Evolutionary conservation across 1,140 invertebrate genomes (phyloP), one percentile per base, ranked within the genome.

Genomic region (Sitodiplosis mosellana): DNA sequence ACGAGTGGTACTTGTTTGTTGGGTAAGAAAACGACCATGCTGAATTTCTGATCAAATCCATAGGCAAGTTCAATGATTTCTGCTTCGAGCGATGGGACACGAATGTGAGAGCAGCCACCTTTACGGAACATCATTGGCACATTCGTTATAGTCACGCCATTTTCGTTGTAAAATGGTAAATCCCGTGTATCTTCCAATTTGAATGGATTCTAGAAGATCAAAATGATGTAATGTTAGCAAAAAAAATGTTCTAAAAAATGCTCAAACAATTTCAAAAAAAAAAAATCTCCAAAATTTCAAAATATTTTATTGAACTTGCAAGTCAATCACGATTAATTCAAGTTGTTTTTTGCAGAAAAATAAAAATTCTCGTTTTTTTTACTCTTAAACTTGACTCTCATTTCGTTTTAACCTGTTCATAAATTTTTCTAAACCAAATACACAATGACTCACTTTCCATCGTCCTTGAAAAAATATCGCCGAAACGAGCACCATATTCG

Each of bases 391-490:
- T n/a, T n/a, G n/a, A n/a, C n/a, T n/a, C n/a, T n/a, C n/a, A n/a
- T n/a, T 27, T 27, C 27, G 10, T 27, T 27, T 27, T 27, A 27
- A 27, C 3, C 27, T n/a, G n/a, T n/a, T n/a, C n/a, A n/a, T n/a
- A n/a, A n/a, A n/a, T n/a, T n/a, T n/a, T n/a, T n/a, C n/a, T n/a
- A 27, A 27, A 27, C 3, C 27, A 27, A 27, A 27, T 5, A 27
- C 3, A 27, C 3, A 27, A 27, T 27, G 27, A 54, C 27, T 27
- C 4, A 71, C 64, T 44, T 73, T 69, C 87, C 87, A 92, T 22
- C 69, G 65, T 11, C 83, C 86, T 67, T 85, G 88, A 64, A 92
- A 91, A 57, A 81, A 87, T 15, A 90, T 62, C 1, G 79, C 78
- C 54, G 84, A 88, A 0, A 81, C 76, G 17, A 90, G 58, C 2